Conservation (phyloP, 2,113 vertebrate genomes). For the Alouatta palliata region DNA sequence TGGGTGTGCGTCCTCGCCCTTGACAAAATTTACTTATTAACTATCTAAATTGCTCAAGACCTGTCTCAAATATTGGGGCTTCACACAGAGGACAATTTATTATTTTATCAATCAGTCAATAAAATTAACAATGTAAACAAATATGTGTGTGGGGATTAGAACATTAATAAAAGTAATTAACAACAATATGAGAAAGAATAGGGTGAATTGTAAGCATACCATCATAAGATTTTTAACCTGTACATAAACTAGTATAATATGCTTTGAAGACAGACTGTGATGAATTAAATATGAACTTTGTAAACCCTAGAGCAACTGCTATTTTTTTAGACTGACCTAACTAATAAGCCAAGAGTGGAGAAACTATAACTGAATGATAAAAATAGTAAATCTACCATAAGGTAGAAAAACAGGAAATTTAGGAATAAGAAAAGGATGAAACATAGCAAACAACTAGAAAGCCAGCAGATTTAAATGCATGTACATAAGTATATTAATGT, state of each 20-base stretch:
- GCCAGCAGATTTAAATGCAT: not conserved
- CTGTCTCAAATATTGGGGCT: too few relatives aligned
- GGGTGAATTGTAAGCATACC: not conserved
- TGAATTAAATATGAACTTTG: too few relatives aligned
- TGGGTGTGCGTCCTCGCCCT: too few relatives aligned
- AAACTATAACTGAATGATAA: not conserved
- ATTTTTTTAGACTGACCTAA: not conserved
- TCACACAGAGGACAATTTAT: not conserved
- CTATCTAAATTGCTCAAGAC: too few relatives aligned
- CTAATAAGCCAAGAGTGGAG: not conserved
- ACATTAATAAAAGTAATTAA: not conserved
- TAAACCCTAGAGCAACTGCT: not conserved
- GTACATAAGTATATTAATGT: not conserved
- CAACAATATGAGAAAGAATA: not conserved
- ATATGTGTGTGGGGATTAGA: too few relatives aligned
- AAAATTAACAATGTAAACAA: too few relatives aligned
- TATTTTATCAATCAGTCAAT: not conserved
- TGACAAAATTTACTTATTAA: too few relatives aligned
- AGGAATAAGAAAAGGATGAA: not conserved
- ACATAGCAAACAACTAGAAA: not conserved
- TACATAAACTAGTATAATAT: not conserved
- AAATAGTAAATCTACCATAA: not conserved
- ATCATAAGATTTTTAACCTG: not conserved
- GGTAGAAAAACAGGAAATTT: not conserved
- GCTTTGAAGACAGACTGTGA: too few relatives aligned